Conservation (phyloP, 1,140 invertebrate species). For the Tyrophagus putrescentiae region DNA sequence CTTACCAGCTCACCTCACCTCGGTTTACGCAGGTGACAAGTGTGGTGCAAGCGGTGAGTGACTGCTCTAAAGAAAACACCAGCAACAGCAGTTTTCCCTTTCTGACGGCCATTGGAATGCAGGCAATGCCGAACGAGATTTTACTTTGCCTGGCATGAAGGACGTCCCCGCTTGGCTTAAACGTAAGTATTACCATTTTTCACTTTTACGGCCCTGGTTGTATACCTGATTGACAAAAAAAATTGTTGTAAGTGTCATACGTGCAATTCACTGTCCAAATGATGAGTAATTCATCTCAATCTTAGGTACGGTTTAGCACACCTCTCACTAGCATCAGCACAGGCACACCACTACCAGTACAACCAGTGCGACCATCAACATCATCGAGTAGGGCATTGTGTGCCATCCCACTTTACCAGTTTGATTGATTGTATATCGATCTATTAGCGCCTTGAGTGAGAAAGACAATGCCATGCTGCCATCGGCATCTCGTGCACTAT, state of each 20-base stretch:
- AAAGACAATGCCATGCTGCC: too few relatives aligned
- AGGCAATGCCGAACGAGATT: neutral
- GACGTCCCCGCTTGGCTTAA: slow-evolving; percentile 21
- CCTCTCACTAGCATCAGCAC: too few relatives aligned
- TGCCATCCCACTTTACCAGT: too few relatives aligned
- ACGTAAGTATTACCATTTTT: slow-evolving; percentile 8
- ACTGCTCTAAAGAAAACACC: neutral
- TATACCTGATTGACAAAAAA: neutral
- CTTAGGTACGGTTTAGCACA: too few relatives aligned
- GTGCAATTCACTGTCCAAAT: too few relatives aligned
- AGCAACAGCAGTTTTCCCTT: neutral
- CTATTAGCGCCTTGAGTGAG: too few relatives aligned
- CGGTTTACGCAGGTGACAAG: neutral
- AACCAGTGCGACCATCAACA: too few relatives aligned
- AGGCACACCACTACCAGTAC: too few relatives aligned
- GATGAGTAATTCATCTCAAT: too few relatives aligned
- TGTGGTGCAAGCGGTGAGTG: neutral
- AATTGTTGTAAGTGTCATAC: neutral
- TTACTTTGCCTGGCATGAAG: slow-evolving; percentile 18
- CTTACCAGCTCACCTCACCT: neutral
- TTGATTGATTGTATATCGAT: too few relatives aligned
- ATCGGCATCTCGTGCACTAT: too few relatives aligned
- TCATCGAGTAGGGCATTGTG: too few relatives aligned
- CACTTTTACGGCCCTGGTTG: neutral
- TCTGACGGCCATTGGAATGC: neutral